Percentiles rank a stretch among this genome's conserved stretches.
phyloP scores from a whole-genome alignment of 2,888 invertebrate genomes.

The Sphaerophoria rueppellii region DNA sequence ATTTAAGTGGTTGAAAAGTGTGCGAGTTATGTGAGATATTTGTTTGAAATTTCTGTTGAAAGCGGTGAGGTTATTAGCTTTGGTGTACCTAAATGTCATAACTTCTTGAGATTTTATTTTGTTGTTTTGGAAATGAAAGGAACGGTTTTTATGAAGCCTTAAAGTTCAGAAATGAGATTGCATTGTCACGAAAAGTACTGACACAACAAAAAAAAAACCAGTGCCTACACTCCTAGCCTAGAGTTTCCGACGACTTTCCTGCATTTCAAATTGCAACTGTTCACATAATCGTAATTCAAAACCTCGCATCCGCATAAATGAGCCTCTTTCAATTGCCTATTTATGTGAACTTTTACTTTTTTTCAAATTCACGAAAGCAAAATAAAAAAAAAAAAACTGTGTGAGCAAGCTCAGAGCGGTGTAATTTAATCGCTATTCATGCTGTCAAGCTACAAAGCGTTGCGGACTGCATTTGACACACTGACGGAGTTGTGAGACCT shows the following conservation, averaged over 20 bases:
- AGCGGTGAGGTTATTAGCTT: no score
- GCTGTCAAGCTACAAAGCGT: constrained; percentile 63
- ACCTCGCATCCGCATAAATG: constrained; percentile 62
- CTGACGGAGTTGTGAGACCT: constrained; percentile 21
- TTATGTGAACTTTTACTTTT: constrained; percentile 21
- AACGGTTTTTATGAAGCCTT: no score
- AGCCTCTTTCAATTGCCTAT: constrained; percentile 44
- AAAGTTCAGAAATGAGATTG: no score
- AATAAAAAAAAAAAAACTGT: constrained; percentile 17
- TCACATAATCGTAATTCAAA: constrained; percentile 56
- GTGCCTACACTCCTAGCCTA: no score
- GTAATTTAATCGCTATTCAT: constrained; percentile 67
- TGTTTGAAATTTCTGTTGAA: neutral
- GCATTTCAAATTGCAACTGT: neutral
- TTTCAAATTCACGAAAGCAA: constrained; percentile 4
- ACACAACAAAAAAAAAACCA: no score
- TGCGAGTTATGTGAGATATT: constrained; percentile 36
- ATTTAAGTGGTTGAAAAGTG: constrained; percentile 20
- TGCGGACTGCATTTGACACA: constrained; percentile 52
- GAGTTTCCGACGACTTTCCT: neutral
- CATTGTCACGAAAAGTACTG: no score
- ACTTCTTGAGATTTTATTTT: no score
- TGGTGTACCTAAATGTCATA: no score
- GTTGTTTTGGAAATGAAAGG: no score
- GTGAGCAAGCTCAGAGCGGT: constrained; percentile 45